Evolutionary conservation across 2,888 invertebrate species (phyloP), one percentile per base, ranked within the genome.

Genomic region (Zygothrica quintamaculata): DNA sequence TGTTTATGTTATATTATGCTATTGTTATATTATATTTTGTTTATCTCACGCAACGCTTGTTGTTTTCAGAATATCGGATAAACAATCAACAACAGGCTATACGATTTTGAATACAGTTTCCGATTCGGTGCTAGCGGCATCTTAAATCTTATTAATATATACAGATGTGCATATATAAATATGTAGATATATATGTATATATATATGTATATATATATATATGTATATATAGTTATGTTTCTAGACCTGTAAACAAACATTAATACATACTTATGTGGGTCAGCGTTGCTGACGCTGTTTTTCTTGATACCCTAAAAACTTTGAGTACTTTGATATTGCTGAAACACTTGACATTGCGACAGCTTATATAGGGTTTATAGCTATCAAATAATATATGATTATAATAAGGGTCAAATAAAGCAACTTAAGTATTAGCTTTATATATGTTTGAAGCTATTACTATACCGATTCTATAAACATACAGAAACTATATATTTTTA

Each of bases 31-130:
- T 53, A n/a, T 52, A 31, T 39, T 36, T 26, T 42, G 25, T 62
- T 48, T 47, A 58, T 43, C 57, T 60, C n/a, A 36, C 57, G 26
- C 13, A 9, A 15, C 40, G 47, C 43, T 57, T 68, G 46, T 78
- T 68, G 48, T 78, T 81, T 78, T 72, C 62, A 64, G 66, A 53
- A 55, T 60, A 75, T 65, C 33, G 46, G 43, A 82, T 68, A 60
- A 85, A 78, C 85, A 81, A 81, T 60, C n/a, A 68, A 85, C 85
- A 78, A 78, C 71, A 46, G 5, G 3, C 71, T 65, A 78, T 65
- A 78, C 73, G 50, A 18, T 61, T 55, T 60, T 16, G 6, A 29
- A 29, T 33, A 8, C 13, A 16, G n/a, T 43, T 53, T 59, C 34
- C 25, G 6, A 53, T 37, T 55, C 13, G 51, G 40, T 34, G 47